Base-by-base conservation (phyloP, 2,888 invertebrate genomes). In the Alviniconcha strummeri region DNA sequence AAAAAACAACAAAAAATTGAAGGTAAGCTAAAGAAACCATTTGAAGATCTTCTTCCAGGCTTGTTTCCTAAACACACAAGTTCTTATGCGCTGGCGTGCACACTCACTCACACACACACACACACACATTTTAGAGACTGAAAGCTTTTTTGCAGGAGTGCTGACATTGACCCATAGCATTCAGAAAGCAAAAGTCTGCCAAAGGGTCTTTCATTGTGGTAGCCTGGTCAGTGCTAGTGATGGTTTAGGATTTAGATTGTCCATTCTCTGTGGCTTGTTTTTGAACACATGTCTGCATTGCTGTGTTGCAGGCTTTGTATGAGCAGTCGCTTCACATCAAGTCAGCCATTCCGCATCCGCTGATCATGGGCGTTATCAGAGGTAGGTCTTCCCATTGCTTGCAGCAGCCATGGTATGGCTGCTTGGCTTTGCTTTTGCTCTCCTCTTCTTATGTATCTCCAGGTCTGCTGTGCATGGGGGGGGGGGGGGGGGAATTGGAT, bases 291-390 rank as follows among this genome's bases (percentile, higher is more conserved):
- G 36, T 36, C 36, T 36, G 36, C 36, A 13, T 52, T 75, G 72
- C 83, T 81, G 83, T 84, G 83, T 88, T 89, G 11, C 88, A 95
- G 94, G 97, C 97, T 1, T 95, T 99, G 17, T 99, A 99, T 92
- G 99, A 99, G 94, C 98, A 99, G 93, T 99, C 99, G 1, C 95
- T 99, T 88, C 98, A 99, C 94, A 99, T 99, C 90, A 99, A 99
- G 94, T 98, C 99, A 72, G 99, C 99, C 81, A 99, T 99, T 93
- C 99, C 99, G n/a, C 99, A 99, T 96, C 99, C 99, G 5, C 95
- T 99, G 60, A 99, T 99, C 90, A 99, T 99, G 99, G 99, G 99
- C 17, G 99, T 99, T 64, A 99, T 99, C 86, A 95, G 99, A 96
- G 97, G 97, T 97, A 94, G 83, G 85, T 36, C 17, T 60, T 19